Conservation (phyloP, 1,140 invertebrate genomes). For the Drosophila hydei region DNA sequence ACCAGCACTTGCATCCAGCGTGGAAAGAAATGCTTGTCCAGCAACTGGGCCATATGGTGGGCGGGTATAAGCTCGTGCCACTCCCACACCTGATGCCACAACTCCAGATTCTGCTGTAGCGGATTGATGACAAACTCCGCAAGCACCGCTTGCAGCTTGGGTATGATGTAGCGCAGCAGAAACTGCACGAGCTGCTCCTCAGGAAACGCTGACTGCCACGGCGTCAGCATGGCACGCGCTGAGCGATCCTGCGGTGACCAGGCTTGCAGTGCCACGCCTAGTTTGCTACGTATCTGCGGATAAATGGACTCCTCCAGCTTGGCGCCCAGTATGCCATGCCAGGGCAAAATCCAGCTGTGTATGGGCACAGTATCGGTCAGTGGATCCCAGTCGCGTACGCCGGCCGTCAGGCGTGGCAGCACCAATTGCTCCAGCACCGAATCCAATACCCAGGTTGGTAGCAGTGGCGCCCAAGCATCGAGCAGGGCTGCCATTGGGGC, state of each 20-base stretch:
- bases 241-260: conserved; percentile 98
- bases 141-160: conserved; percentile 92
- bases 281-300: conserved; percentile 95
- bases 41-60: conserved; percentile 88
- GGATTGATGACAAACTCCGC: conserved; percentile 93
- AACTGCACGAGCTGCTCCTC: conserved; percentile 93
- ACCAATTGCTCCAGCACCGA: conserved; percentile 93
- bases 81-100: conserved; percentile 94
- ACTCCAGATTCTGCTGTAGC: conserved; percentile 89
- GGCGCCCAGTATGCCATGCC: conserved; percentile 86
- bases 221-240: conserved; percentile 95
- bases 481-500: conserved; percentile 91
- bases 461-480: conserved; percentile 91
- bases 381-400: conserved; percentile 97
- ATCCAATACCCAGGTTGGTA: conserved; percentile 93
- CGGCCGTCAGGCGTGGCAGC: conserved; percentile 90
- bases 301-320: conserved; percentile 92
- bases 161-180: conserved; percentile 94
- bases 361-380: conserved; percentile 96
- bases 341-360: conserved; percentile 98
- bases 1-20: conserved; percentile 92
- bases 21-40: conserved; percentile 95
- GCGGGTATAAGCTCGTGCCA: conserved; percentile 92
- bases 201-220: conserved; percentile 95
- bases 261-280: conserved; percentile 92